A percentile compares a stretch with the other conserved stretches of the same genome.
These are phyloP conservation scores for Ormyrus rosae DNA, from an alignment of 2,888 invertebrate genomes.

Conservation along the genomic window DNA sequence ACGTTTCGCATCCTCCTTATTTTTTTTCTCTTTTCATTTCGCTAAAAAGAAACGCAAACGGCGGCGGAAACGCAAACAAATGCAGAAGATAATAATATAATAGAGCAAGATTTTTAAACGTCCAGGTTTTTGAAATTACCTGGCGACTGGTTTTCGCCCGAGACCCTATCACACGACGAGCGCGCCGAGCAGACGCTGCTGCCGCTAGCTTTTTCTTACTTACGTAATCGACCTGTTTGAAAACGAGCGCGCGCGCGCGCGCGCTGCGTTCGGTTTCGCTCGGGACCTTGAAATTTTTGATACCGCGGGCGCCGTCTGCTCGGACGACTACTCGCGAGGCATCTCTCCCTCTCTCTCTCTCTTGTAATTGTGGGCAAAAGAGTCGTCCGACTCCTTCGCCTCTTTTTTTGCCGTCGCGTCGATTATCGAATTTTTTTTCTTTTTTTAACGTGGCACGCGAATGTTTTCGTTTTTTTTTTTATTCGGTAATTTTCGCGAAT, in stretches of 20 bases:
- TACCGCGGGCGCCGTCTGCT: constrained; percentile 52
- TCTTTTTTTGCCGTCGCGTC: background rate
- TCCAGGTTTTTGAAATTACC: constrained; percentile 8
- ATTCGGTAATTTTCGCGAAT: background rate
- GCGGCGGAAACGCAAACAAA: background rate
- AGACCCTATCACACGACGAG: background rate
- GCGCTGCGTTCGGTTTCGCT: constrained; percentile 49
- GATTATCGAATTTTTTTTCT: background rate
- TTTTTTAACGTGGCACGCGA: too few species aligned
- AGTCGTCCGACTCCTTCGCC: background rate
- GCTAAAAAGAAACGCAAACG: too few species aligned
- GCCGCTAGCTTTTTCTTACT: constrained; percentile 57
- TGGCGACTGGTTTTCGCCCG: constrained; percentile 24
- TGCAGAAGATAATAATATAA: background rate
- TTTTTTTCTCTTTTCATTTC: too few species aligned
- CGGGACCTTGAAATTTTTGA: constrained; percentile 62
- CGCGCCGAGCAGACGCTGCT: background rate
- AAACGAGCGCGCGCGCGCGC: constrained; percentile 56
- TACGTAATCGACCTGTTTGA: constrained; percentile 66
- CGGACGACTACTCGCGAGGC: constrained; percentile 1
- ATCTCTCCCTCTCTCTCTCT: background rate
- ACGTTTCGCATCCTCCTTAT: too few species aligned
- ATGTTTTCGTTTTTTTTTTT: too few species aligned
- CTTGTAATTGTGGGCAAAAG: constrained; percentile 9
- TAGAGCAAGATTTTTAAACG: constrained; percentile 9